Conservation (phyloP, 2,113 vertebrate genomes). For the Tenebrosternarchus preto region DNA sequence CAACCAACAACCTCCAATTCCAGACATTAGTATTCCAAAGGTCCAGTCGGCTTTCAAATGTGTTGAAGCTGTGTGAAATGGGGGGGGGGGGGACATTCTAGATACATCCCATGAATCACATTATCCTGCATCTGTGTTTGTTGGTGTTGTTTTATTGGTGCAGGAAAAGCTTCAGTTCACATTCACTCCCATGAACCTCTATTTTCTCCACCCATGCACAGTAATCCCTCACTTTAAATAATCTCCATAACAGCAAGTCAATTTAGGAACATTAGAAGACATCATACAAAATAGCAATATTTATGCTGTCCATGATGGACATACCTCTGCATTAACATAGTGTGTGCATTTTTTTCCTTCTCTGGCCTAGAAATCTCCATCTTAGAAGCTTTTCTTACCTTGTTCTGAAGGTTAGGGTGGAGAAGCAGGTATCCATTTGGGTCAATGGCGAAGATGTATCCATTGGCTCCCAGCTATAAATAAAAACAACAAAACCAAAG, state of each 20-base stretch:
- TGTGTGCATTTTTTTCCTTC: not conserved
- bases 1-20: too few relatives aligned
- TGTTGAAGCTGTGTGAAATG: not conserved
- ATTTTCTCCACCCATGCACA: too few relatives aligned
- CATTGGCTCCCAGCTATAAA: slow-evolving; percentile 85
- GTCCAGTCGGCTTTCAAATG: too few relatives aligned
- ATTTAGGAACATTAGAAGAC: too few relatives aligned
- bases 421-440: slow-evolving; percentile 97
- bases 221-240: too few relatives aligned
- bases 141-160: too few relatives aligned
- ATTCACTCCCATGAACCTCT: too few relatives aligned
- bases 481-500: not conserved
- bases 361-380: not conserved
- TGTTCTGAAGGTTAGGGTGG: slow-evolving; percentile 93
- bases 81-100: not conserved
- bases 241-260: too few relatives aligned
- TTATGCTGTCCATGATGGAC: too few relatives aligned
- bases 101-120: not conserved
- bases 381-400: slow-evolving; percentile 70
- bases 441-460: slow-evolving; percentile 98
- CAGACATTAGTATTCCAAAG: too few relatives aligned
- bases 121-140: not conserved
- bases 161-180: too few relatives aligned
- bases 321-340: not conserved
- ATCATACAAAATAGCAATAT: too few relatives aligned